phyloP scores from a whole-genome alignment of 1,140 invertebrate species.

The Eciton burchellii region DNA sequence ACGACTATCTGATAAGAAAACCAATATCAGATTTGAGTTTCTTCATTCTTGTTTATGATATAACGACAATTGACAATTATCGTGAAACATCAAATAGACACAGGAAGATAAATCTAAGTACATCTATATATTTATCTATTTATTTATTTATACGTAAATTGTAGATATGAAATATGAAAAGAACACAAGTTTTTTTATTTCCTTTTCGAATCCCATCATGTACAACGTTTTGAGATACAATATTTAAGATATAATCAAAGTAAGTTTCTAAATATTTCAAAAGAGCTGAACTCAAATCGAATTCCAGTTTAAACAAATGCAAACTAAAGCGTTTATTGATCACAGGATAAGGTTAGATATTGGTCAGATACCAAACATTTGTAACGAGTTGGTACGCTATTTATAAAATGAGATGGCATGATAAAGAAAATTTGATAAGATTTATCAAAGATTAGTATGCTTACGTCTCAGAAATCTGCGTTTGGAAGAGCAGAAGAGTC shows the following conservation, averaged over 20 bases:
- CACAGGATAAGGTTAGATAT: neutral
- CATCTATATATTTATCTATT: slow-evolving; percentile 25
- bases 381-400: neutral
- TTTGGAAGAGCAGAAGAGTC: neutral
- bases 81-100: neutral
- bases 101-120: neutral
- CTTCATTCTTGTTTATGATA: slow-evolving; percentile 47
- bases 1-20: slow-evolving; percentile 51
- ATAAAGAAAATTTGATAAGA: slow-evolving; percentile 24
- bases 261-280: slow-evolving; percentile 14
- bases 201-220: neutral
- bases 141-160: slow-evolving; percentile 32
- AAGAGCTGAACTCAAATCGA: neutral
- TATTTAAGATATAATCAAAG: slow-evolving; percentile 13
- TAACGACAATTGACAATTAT: neutral
- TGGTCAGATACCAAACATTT: slow-evolving; percentile 14
- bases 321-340: too few relatives aligned
- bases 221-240: neutral
- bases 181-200: slow-evolving; percentile 5
- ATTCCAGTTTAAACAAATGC: neutral
- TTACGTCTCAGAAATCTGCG: slow-evolving; percentile 17
- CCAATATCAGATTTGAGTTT: slow-evolving; percentile 58
- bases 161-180: neutral
- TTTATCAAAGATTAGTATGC: neutral
- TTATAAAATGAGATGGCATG: slow-evolving; percentile 4